Evolutionary conservation across 2,113 vertebrate genomes (phyloP).

Genomic region (Stigmatopora argus): DNA sequence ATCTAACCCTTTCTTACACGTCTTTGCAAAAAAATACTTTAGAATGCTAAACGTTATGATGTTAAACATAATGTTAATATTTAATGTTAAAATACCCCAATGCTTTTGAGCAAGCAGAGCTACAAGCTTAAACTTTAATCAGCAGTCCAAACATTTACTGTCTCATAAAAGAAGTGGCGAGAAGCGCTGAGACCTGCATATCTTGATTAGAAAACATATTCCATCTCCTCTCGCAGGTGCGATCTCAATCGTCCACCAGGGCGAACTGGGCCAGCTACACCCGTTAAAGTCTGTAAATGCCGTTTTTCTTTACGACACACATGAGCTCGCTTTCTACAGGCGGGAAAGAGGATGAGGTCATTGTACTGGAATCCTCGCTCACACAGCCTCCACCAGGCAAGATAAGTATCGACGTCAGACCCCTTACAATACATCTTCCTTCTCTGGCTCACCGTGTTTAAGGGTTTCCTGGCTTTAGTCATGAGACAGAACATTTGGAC

Average conservation of each 20-base stretch:
- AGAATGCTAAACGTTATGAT: too few relatives aligned
- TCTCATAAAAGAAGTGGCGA: constrained; percentile 3
- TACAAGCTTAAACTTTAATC: not conserved
- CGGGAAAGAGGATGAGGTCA: constrained; percentile 60
- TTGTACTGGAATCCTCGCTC: constrained; percentile 25
- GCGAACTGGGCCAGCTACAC: constrained; percentile 44
- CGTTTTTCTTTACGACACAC: constrained; percentile 52
- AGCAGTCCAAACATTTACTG: constrained; percentile 4
- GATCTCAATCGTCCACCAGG: not conserved
- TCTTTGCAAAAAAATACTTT: not conserved
- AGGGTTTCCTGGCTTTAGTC: constrained; percentile 10
- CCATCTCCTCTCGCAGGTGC: constrained; percentile 29
- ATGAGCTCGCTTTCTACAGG: constrained; percentile 63
- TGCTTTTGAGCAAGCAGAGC: not conserved
- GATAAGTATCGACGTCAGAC: constrained; percentile 35
- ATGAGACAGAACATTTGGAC: constrained; percentile 11
- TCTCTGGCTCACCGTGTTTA: constrained; percentile 13
- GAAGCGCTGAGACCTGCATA: constrained; percentile 10
- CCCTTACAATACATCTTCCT: constrained; percentile 16
- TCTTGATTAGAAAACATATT: constrained; percentile 10
- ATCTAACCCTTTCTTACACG: not conserved
- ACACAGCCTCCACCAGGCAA: constrained; percentile 24
- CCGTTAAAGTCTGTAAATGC: constrained; percentile 53
- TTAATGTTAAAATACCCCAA: not conserved
- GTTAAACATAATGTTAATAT: too few relatives aligned